Evolutionary conservation across 2,888 invertebrate species (phyloP).

Genomic region (Arge pagana): DNA sequence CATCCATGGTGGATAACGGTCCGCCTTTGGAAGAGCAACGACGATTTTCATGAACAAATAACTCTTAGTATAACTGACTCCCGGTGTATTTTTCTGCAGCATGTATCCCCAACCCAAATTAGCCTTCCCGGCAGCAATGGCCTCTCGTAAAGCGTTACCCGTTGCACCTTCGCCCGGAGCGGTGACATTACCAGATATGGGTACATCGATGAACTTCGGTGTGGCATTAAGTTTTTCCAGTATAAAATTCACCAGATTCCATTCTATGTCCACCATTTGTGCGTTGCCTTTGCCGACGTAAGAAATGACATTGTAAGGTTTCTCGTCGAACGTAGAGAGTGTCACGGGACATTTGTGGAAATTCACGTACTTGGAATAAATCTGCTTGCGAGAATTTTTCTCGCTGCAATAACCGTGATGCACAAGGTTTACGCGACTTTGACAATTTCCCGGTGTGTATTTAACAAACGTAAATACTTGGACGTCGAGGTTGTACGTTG

Average conservation of each 20-base stretch:
- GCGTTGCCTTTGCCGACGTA: background rate
- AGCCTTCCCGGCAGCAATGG: background rate
- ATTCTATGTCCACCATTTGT: background rate
- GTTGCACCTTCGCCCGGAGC: background rate
- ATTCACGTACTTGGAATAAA: background rate
- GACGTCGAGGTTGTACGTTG: no score
- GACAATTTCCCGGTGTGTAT: background rate
- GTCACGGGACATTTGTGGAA: background rate
- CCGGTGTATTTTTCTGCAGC: background rate
- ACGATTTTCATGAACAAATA: background rate
- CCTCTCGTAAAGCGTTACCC: no score
- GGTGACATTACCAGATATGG: background rate
- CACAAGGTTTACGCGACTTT: background rate
- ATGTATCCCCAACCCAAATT: background rate
- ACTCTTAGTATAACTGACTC: background rate
- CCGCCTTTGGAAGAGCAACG: background rate
- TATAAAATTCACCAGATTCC: background rate
- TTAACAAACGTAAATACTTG: background rate
- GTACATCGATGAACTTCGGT: background rate
- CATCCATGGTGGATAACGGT: background rate
- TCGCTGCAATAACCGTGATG: conserved; percentile 1
- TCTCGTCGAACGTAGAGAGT: no score
- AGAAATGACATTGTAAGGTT: no score
- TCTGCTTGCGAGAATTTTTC: background rate
- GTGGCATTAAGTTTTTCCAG: background rate